Evolutionary conservation across 2,797 vertebrate species (phyloP).

Genomic region (Urosaurus nigricauda): DNA sequence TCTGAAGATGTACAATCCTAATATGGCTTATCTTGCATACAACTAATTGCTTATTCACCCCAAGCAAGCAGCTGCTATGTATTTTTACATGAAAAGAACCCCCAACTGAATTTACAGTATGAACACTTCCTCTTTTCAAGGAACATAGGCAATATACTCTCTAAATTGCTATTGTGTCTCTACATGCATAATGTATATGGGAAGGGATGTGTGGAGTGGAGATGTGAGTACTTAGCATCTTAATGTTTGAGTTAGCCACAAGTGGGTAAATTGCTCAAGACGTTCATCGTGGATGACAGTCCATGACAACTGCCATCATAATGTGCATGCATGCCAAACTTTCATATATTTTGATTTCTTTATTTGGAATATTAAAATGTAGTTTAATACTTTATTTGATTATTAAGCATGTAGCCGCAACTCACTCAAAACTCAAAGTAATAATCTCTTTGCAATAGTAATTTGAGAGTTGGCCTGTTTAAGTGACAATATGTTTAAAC

Average conservation of each 20-base stretch:
- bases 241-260: slow-evolving; percentile 61
- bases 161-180: too few species aligned
- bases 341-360: not conserved
- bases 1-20: not conserved
- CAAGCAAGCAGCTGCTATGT: not conserved
- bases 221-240: slow-evolving; percentile 32
- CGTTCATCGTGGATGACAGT: slow-evolving; percentile 41
- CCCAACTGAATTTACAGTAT: not conserved
- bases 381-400: slow-evolving; percentile 5
- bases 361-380: slow-evolving; percentile 37
- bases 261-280: slow-evolving; percentile 68
- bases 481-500: not conserved
- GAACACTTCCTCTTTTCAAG: not conserved
- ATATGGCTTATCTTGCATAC: not conserved
- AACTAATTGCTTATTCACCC: not conserved
- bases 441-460: not conserved
- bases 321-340: slow-evolving; percentile 26
- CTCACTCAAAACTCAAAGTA: not conserved
- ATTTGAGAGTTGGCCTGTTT: not conserved
- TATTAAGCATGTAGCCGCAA: not conserved
- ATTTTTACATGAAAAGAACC: not conserved
- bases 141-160: not conserved
- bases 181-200: too few species aligned
- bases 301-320: slow-evolving; percentile 11
- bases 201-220: not conserved